Evolutionary conservation across 2,888 invertebrate species (phyloP), one percentile per base, ranked within the genome.

Genomic region (Pantelozetes paolii): DNA sequence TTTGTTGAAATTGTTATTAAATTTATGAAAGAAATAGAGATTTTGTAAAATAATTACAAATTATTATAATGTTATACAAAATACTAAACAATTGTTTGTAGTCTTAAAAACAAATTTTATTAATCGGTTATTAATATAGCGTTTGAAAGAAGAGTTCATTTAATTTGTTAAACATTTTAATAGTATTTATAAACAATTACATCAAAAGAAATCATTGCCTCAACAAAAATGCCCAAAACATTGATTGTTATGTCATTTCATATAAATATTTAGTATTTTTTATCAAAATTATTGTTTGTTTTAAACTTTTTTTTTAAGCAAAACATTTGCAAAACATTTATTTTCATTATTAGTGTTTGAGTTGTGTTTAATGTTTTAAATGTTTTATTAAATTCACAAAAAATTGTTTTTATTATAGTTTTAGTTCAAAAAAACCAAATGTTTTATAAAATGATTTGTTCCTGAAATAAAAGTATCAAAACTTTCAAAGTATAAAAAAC

Each of bases 61-160:
- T 57, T 57, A 57, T 57, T 57, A 18, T 26, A 13, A 57, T 28
- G 57, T 57, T 57, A 57, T 57, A 57, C 57, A 42, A 42, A 42
- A 42, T n/a, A 42, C 15, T 15, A 20, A 62, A 32, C n/a, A 36
- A 28, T 62, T 36, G 36, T 30, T 36, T 26, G 8, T 62, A 62
- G 62, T 20, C 36, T 62, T 62, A 20, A 62, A 62, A 2, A 62
- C 18, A 28, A n/a, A n/a, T n/a, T n/a, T n/a, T 62, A n/a, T 32
- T 6, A 62, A 32, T 32, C n/a, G 28, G 5, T 57, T 62, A 18
- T 62, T n/a, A 28, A 62, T 13, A 28, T 26, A 57, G 15, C 13
- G 3, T 62, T 50, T 18, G 30, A n/a, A n/a, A 2, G 2, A 62
- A 36, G 26, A 59, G 18, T 26, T 59, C 59, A 59, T 59, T 59